phyloP scores from a whole-genome alignment of 2,888 invertebrate species.

The Iphiclides podalirius region DNA sequence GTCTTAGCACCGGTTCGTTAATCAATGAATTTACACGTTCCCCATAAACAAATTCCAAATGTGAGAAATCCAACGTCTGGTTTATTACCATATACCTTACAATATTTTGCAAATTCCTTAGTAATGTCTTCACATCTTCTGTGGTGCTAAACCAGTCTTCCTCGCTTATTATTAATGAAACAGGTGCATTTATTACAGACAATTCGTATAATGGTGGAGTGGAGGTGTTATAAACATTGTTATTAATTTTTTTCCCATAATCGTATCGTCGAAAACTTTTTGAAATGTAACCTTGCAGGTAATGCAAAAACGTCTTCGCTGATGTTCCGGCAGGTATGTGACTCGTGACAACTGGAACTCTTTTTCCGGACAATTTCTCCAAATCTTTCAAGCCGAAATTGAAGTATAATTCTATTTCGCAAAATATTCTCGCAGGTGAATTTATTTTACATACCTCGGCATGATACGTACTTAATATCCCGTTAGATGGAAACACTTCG shows the following conservation, averaged over 20 bases:
- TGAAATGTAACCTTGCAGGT: constrained; percentile 53
- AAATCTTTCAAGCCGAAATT: constrained; percentile 53
- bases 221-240: constrained; percentile 40
- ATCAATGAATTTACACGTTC: constrained; percentile 48
- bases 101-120: constrained; percentile 45
- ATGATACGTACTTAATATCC: constrained; percentile 43
- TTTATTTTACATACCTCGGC: constrained; percentile 46
- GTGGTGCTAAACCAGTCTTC: constrained; percentile 58
- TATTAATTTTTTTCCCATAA: constrained; percentile 46
- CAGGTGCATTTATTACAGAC: constrained; percentile 47
- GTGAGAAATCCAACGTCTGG: constrained; percentile 54
- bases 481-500: constrained; percentile 50
- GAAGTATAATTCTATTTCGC: constrained; percentile 51
- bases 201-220: constrained; percentile 55
- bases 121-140: constrained; percentile 45
- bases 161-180: constrained; percentile 55
- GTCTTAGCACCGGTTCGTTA: constrained; percentile 48
- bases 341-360: constrained; percentile 54
- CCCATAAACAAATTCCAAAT: constrained; percentile 65
- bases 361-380: constrained; percentile 45
- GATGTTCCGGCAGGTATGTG: constrained; percentile 64
- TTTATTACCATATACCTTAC: constrained; percentile 45
- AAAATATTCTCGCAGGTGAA: constrained; percentile 44
- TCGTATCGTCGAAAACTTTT: constrained; percentile 59
- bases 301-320: constrained; percentile 56